These are phyloP conservation scores for Hipposideros armiger DNA, from an alignment of 2,113 vertebrate genomes.

Conservation along the genomic window DNA sequence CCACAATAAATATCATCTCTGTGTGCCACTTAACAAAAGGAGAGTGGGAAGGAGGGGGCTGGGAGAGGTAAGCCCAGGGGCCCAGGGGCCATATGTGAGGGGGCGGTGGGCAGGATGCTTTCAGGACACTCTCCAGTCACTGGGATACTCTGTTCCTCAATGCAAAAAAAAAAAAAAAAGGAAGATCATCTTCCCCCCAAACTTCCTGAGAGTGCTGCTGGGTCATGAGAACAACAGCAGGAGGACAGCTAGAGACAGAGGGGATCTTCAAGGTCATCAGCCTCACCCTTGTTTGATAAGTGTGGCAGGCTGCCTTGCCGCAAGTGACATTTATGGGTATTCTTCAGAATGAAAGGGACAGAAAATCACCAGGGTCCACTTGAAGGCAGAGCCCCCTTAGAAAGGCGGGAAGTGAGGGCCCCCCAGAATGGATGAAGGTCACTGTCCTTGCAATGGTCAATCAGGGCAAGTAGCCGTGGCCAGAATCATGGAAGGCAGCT, in stretches of 20 bases:
- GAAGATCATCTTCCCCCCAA: not conserved
- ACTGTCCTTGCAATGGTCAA: not conserved
- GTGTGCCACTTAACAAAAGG: constrained; percentile 66
- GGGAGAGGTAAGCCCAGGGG: not conserved
- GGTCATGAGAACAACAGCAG: not conserved
- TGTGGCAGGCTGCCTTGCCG: not conserved
- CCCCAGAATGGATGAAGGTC: not conserved
- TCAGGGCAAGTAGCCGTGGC: not conserved
- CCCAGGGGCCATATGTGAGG: fast-evolving
- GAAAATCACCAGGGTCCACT: not conserved
- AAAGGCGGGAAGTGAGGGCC: not conserved
- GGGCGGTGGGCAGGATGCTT: not conserved
- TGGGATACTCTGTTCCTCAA: not conserved
- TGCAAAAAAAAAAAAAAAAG: not conserved
- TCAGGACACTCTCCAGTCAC: constrained; percentile 32
- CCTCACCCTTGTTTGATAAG: not conserved
- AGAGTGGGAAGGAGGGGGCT: constrained; percentile 58
- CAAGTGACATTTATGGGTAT: not conserved
- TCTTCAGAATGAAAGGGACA: not conserved
- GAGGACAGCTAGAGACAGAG: not conserved
- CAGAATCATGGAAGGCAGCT: not conserved
- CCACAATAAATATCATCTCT: constrained; percentile 67
- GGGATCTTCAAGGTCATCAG: not conserved
- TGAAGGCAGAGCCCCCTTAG: not conserved
- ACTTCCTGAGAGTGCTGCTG: not conserved